Evolutionary conservation across 2,888 invertebrate genomes (phyloP).

Genomic region (Drosophila leonis): DNA sequence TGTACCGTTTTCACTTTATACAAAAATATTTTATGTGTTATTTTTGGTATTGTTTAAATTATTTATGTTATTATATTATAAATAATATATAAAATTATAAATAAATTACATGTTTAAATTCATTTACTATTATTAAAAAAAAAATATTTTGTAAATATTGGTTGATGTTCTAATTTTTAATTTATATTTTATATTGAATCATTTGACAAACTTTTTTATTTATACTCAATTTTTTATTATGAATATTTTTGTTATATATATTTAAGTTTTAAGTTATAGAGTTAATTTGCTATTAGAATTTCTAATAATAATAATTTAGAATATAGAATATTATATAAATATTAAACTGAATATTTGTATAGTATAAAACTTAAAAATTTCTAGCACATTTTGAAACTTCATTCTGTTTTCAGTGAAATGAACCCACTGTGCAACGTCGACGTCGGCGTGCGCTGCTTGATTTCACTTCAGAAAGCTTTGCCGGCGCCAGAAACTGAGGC

Average conservation of each 20-base stretch:
- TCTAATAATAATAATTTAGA: too few species aligned
- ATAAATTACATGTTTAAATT: not conserved
- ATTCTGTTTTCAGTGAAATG: not conserved
- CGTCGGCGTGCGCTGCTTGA: constrained; percentile 57
- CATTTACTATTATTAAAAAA: too few species aligned
- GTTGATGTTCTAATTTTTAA: too few species aligned
- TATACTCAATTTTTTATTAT: too few species aligned
- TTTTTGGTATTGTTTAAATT: too few species aligned
- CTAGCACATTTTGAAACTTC: too few species aligned
- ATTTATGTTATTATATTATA: not conserved
- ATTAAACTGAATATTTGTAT: not conserved
- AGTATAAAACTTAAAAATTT: not conserved
- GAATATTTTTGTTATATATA: not conserved
- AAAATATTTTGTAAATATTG: too few species aligned
- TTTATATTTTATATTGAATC: too few species aligned
- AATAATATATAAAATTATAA: not conserved
- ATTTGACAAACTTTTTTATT: too few species aligned
- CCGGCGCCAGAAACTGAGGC: constrained; percentile 60
- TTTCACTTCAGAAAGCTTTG: constrained; percentile 77
- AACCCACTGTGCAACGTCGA: constrained; percentile 43
- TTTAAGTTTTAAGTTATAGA: not conserved
- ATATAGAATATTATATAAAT: too few species aligned
- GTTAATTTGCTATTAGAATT: too few species aligned
- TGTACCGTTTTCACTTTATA: too few species aligned
- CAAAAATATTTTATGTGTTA: not conserved